Evolutionary conservation across 2,113 vertebrate genomes (phyloP).

Genomic region (Erinaceus europaeus): DNA sequence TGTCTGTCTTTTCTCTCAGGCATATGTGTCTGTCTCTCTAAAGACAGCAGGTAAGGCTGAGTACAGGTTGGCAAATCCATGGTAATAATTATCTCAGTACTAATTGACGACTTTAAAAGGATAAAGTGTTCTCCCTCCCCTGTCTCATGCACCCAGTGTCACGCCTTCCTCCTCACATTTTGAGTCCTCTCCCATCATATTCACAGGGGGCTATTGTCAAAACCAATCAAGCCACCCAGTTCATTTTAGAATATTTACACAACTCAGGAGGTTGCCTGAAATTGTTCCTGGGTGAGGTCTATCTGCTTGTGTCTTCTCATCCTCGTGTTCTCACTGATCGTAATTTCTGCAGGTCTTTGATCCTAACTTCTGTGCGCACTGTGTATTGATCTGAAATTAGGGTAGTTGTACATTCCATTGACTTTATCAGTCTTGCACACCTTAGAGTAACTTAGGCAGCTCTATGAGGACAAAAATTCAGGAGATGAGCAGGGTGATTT

Average conservation of each 20-base stretch:
- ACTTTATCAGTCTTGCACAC: background rate
- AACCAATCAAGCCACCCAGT: background rate
- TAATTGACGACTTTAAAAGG: background rate
- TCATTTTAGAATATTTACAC: background rate
- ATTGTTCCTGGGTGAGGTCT: background rate
- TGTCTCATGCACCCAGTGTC: background rate
- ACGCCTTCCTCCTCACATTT: background rate
- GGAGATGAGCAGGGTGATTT: no score
- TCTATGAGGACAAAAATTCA: no score
- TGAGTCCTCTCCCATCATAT: background rate
- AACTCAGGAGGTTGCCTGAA: background rate
- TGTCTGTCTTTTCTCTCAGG: background rate
- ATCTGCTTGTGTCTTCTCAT: background rate
- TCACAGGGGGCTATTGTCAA: background rate
- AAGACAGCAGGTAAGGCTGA: background rate
- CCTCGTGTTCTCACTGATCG: background rate
- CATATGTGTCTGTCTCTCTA: fast-evolving
- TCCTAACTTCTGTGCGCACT: background rate
- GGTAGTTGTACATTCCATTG: background rate
- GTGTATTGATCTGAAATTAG: background rate
- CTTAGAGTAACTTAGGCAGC: background rate
- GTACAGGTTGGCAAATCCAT: background rate
- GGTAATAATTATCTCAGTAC: no score
- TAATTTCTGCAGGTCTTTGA: background rate
- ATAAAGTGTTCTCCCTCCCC: background rate